phyloP scores from a whole-genome alignment of 2,888 invertebrate species.

The Parapristionchus giblindavisi region DNA sequence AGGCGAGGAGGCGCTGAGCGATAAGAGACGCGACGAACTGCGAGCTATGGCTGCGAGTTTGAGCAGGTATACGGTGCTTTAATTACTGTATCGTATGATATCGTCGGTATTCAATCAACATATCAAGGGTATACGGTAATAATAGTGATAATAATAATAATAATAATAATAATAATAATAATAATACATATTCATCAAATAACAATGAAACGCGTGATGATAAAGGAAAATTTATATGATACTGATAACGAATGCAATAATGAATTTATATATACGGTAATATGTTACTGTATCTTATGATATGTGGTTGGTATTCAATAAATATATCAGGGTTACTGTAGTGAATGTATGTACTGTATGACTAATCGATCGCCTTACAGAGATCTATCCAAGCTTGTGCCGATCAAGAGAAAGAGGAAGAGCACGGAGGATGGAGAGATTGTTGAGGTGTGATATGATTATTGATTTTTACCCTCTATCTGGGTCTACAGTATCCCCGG shows the following conservation, averaged over 20 bases:
- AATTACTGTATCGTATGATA: no score
- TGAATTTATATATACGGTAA: not conserved
- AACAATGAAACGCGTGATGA: no score
- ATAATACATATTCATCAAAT: no score
- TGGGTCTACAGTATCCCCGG: no score
- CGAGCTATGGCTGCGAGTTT: constrained; percentile 44
- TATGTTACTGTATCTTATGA: not conserved
- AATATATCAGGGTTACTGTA: no score
- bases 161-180: no score
- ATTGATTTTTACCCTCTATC: not conserved
- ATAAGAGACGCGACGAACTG: constrained; percentile 43
- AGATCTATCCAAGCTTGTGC: constrained; percentile 30
- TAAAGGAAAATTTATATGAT: no score
- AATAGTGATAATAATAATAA: no score
- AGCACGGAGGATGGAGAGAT: constrained; percentile 38
- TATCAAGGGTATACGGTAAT: no score
- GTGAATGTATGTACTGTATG: no score
- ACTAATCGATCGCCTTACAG: constrained; percentile 24
- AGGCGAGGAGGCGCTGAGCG: constrained; percentile 42
- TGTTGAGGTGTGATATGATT: not conserved
- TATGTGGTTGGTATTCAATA: no score
- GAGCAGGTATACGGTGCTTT: constrained; percentile 36
- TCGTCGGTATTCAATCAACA: no score
- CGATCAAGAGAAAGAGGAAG: constrained; percentile 40
- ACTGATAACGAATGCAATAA: not conserved